Evolutionary conservation across 2,888 invertebrate species (phyloP).

Genomic region (Hesperia comma): DNA sequence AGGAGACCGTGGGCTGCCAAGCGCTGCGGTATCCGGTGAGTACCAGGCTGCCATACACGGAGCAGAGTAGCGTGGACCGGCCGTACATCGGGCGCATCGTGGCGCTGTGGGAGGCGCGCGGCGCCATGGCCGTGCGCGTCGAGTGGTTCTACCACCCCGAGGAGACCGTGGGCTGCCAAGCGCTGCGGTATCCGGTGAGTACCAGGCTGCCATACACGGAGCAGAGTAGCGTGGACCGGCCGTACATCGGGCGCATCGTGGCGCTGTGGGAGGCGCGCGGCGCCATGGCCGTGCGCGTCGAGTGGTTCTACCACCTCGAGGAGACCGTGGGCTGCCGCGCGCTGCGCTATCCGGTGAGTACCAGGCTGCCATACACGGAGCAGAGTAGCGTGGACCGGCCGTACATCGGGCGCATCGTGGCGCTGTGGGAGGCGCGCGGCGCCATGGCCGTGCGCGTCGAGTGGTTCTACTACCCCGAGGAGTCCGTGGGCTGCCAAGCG

Average conservation of each 20-base stretch:
- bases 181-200: constrained; percentile 91
- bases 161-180: constrained; percentile 91
- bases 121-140: constrained; percentile 95
- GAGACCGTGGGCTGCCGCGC: constrained; percentile 91
- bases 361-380: no score
- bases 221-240: constrained; percentile 94
- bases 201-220: no score
- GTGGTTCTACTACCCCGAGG: constrained; percentile 99
- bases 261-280: constrained; percentile 96
- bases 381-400: constrained; percentile 95
- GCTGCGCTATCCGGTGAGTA: constrained; percentile 90
- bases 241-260: constrained; percentile 96
- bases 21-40: constrained; percentile 91
- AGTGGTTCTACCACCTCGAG: constrained; percentile 99
- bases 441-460: constrained; percentile 96
- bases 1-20: constrained; percentile 92
- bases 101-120: constrained; percentile 95
- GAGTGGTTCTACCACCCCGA: constrained; percentile 99
- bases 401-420: constrained; percentile 95
- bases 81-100: constrained; percentile 97
- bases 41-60: no score
- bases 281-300: constrained; percentile 95
- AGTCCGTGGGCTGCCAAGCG: constrained; percentile 90
- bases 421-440: constrained; percentile 95
- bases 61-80: constrained; percentile 93